Evolutionary conservation across 64 coral and sea anemone species (phyloP), one percentile per base, ranked within the genome.

Genomic region (Porites lutea): DNA sequence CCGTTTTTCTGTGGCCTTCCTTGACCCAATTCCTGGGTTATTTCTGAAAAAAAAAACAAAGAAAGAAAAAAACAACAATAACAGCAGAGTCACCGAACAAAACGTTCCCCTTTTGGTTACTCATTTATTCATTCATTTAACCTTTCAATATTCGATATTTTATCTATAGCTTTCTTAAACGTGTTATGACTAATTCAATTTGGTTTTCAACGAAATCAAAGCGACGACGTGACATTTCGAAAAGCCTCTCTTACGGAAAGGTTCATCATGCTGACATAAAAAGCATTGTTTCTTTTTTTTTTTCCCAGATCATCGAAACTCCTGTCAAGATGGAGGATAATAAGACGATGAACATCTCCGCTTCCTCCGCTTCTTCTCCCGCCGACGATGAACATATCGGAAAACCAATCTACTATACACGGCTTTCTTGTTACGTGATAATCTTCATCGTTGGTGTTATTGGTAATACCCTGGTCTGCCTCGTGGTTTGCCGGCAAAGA

Each of bases 371-470:
- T 5, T 51, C 47, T 14, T 50, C 16, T 11, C 27, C 10, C 15
- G 18, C 46, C n/a, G 48, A 1, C 2, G 61, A 84, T 6, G 81
- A 48, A 6, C 12, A 22, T 46, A 68, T 11, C 46, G 8, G 2
- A 19, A 67, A 13, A 3, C 23, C 80, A 9, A 48, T 93, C 48
- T 93, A 68, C 82, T 93, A 87, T 51, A 76, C 82, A n/a, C 72
- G 82, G 0, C 92, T 97, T 2, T 83, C 93, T 5, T 97, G 92
- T 49, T 97, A 94, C 27, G 88, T 94, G 3, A 79, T 97, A 0
- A 97, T 97, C 45, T 97, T 97, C 19, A 88, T 97, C 3, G 92
- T 97, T 18, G 95, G 95, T 22, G 95, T 97, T 14, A 91, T 97
- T 19, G 95, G 95, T 16, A 97, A 97, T 37, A 92, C 81, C 0